Evolutionary conservation across 2,888 invertebrate genomes (phyloP).

Genomic region (Synergus umbraculus): DNA sequence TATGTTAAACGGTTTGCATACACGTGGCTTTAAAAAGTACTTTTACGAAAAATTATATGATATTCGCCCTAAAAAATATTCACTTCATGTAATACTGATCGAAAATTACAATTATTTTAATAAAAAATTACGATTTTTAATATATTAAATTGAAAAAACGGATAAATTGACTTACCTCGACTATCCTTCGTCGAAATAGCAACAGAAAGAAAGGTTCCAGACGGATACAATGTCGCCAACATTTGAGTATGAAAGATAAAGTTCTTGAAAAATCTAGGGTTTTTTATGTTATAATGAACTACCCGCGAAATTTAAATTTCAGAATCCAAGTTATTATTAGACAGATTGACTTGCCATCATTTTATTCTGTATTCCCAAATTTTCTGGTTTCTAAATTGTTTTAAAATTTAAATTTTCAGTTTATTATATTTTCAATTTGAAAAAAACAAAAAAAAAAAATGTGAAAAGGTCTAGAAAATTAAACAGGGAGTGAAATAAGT

Average conservation of each 20-base stretch:
- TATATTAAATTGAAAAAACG: background rate
- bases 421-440: too few relatives aligned
- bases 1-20: background rate
- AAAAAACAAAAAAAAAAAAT: background rate
- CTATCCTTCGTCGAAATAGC: constrained; percentile 19
- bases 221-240: background rate
- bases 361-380: too few relatives aligned
- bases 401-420: too few relatives aligned
- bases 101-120: background rate
- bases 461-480: background rate
- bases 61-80: background rate
- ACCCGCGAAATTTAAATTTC: background rate
- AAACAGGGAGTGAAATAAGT: background rate
- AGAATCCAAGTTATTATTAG: background rate
- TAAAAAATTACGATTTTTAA: background rate
- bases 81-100: background rate
- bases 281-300: background rate
- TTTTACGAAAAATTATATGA: background rate
- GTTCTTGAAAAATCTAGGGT: background rate
- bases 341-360: too few relatives aligned
- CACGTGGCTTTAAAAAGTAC: constrained; percentile 11
- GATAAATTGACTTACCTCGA: constrained; percentile 9
- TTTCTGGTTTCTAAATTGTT: too few relatives aligned
- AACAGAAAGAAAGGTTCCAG: background rate
- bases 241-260: background rate